Evolutionary conservation across 2,113 vertebrate species (phyloP), one percentile per base, ranked within the genome.

Genomic region (Prochilodus magdalenae): DNA sequence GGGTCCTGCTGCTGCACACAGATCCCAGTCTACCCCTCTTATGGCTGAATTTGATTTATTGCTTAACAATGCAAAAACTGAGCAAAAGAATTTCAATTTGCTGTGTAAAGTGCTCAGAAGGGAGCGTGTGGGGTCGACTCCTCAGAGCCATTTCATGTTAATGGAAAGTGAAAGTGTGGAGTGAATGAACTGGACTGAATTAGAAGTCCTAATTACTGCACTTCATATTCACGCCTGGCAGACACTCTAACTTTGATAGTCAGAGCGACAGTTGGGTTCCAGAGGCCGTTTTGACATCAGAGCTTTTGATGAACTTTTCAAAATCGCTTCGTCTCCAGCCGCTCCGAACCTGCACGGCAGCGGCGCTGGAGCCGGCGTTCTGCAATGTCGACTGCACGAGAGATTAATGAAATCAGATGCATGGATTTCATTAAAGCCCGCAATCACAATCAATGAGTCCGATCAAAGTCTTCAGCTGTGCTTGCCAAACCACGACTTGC

Each of bases 81-180:
- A 16, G 27, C 20, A 53, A 71, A 53, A 65, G 33, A 29, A 22
- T 20, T 71, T 79, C 26, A 51, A 36, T n/a, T 65, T 40, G 7
- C 27, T 65, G 44, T 33, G 62, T 18, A 26, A 78, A 69, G 47
- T 20, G 29, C 20, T 3, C 26, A 27, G 14, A 66, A 29, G 13
- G 1, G 33, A 20, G 36, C 15, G 76, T 15, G 76, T 36, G 30
- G 36, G 69, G 60, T 77, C 59, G 75, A 60, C 26, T 40, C 53
- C 36, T 70, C 40, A 29, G 36, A 49, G 36, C 20, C 70, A 29
- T 36, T 67, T 72, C 71, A 71, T 40, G 36, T 77, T 77, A 83
- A 86, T 80, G 59, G 66, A 59, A 44, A 79, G 6, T 20, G 44
- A 75, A 62, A 67, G 53, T 36, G 36, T 36, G 33, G 70, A 70